These are phyloP conservation scores for Neolamprologus longior DNA, from an alignment of 2,113 vertebrate genomes.

Conservation along the genomic window DNA sequence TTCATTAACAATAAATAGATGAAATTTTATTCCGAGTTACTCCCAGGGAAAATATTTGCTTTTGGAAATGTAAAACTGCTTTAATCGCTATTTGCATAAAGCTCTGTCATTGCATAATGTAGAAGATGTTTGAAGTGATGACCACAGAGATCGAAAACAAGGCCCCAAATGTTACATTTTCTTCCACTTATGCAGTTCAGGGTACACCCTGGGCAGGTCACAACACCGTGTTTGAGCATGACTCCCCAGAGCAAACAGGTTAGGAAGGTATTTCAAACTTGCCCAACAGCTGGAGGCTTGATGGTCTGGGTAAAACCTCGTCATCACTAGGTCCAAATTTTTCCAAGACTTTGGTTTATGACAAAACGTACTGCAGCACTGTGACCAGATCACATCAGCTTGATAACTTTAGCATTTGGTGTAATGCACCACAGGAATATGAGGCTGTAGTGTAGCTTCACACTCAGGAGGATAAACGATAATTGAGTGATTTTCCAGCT, in stretches of 20 bases:
- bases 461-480: accelerated
- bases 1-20: background rate
- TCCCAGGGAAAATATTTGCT: background rate
- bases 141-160: background rate
- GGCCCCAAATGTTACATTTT: background rate
- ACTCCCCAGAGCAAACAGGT: background rate
- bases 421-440: background rate
- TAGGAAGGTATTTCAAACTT: background rate
- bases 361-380: background rate
- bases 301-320: background rate
- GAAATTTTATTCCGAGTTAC: background rate
- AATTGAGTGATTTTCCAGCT: background rate
- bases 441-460: background rate
- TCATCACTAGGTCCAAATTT: background rate
- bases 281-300: background rate
- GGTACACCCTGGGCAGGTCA: background rate
- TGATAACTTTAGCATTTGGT: background rate
- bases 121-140: background rate
- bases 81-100: background rate
- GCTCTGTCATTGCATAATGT: background rate
- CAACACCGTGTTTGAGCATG: background rate
- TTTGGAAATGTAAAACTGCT: background rate
- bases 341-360: background rate
- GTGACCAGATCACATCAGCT: background rate
- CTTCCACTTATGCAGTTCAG: background rate